phyloP scores from a whole-genome alignment of 2,797 vertebrate genomes.

The Cryptoprocta ferox region DNA sequence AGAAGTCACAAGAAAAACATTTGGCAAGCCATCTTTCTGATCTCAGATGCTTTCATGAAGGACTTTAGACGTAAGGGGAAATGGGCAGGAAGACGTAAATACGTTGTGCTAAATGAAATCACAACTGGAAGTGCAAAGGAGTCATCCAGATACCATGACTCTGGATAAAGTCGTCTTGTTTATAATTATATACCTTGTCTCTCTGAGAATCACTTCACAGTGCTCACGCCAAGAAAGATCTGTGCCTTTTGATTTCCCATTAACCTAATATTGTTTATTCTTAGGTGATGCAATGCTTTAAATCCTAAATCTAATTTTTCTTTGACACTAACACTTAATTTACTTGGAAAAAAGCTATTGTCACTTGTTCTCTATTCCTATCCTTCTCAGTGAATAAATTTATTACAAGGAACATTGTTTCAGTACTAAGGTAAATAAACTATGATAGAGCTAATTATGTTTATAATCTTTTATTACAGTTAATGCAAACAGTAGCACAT shows the following conservation, averaged over 20 bases:
- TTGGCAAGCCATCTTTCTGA: neutral
- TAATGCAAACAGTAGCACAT: neutral
- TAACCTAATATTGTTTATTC: neutral
- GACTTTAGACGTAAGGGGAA: neutral
- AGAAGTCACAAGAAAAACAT: neutral
- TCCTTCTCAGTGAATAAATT: neutral
- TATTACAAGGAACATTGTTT: neutral
- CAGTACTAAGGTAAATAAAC: neutral
- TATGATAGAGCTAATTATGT: neutral
- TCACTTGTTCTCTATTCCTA: neutral
- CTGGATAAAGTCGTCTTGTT: neutral
- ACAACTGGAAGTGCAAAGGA: neutral
- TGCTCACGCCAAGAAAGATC: neutral
- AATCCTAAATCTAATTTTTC: constrained; percentile 4
- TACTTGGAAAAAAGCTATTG: neutral
- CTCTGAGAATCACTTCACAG: neutral
- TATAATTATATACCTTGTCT: neutral
- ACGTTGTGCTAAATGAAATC: neutral
- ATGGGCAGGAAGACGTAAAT: neutral
- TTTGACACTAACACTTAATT: neutral
- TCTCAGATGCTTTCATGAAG: neutral
- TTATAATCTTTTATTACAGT: neutral
- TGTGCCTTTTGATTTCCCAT: neutral
- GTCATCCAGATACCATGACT: neutral
- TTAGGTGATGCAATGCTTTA: neutral